Conservation (phyloP, 2,888 invertebrate genomes). For the Drosophila maculinotata region DNA sequence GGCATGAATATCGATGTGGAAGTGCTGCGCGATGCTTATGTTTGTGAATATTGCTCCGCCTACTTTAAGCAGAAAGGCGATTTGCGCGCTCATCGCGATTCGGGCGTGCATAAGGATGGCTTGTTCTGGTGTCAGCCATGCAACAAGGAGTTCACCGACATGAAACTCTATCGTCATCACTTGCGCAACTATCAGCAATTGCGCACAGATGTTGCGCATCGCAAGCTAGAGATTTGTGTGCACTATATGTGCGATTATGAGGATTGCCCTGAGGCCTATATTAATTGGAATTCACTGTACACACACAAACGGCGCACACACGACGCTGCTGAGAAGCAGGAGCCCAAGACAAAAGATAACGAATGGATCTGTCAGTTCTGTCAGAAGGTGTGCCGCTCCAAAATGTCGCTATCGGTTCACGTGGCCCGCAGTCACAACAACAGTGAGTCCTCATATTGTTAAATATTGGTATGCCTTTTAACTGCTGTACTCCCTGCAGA, state of each 20-base stretch:
- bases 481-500: slow-evolving; percentile 40
- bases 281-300: slow-evolving; percentile 80
- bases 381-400: slow-evolving; percentile 74
- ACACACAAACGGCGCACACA: slow-evolving; percentile 77
- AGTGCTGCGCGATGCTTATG: slow-evolving; percentile 65
- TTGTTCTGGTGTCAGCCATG: slow-evolving; percentile 69
- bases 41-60: slow-evolving; percentile 82
- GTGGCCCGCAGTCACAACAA: slow-evolving; percentile 83
- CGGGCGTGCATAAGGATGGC: slow-evolving; percentile 68
- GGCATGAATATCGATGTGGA: slow-evolving; percentile 47
- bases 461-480: neutral
- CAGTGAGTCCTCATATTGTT: slow-evolving; percentile 62
- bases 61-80: slow-evolving; percentile 70
- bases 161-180: slow-evolving; percentile 73
- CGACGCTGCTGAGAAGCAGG: slow-evolving; percentile 20
- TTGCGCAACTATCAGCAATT: slow-evolving; percentile 58
- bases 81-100: slow-evolving; percentile 74
- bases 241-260: slow-evolving; percentile 78
- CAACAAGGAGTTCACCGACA: slow-evolving; percentile 55
- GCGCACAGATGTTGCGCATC: slow-evolving; percentile 51
- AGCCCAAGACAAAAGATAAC: slow-evolving; percentile 6
- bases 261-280: slow-evolving; percentile 75
- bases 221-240: slow-evolving; percentile 57
- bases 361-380: slow-evolving; percentile 82
- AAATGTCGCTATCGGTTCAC: slow-evolving; percentile 83